Percentiles rank a stretch among this genome's conserved stretches.
Evolutionary conservation across 2,797 vertebrate genomes (phyloP).

Genomic region (Gymnopithys bicolor): DNA sequence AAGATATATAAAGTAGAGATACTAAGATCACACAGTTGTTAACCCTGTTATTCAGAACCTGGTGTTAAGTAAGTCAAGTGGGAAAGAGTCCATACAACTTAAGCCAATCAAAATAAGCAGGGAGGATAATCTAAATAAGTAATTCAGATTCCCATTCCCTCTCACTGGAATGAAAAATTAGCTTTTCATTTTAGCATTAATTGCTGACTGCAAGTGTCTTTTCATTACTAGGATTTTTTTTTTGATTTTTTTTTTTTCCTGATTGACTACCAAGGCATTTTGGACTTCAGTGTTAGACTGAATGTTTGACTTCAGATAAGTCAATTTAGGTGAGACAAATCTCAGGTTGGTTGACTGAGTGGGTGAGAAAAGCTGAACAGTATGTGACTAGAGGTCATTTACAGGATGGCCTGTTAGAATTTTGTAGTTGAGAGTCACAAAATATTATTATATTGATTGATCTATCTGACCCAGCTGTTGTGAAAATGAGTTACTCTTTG

Average conservation of each 20-base stretch:
- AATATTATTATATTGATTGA: constrained; percentile 25
- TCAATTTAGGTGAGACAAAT: constrained; percentile 26
- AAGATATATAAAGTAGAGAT: background rate
- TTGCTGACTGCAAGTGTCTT: background rate
- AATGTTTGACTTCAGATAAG: background rate
- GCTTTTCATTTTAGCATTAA: background rate
- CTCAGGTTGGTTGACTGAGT: background rate
- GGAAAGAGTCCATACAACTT: background rate
- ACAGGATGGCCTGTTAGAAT: background rate
- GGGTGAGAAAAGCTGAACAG: background rate
- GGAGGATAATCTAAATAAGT: background rate
- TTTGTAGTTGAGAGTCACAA: background rate
- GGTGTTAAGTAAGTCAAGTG: background rate
- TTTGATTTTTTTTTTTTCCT: background rate
- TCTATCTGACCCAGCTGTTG: background rate
- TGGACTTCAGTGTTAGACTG: background rate
- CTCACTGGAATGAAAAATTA: background rate
- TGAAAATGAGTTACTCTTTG: constrained; percentile 3
- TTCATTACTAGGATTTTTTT: accelerated
- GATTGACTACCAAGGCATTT: background rate
- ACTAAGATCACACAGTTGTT: background rate
- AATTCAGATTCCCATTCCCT: background rate
- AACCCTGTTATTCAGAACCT: background rate
- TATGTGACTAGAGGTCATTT: constrained; percentile 18
- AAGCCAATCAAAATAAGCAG: background rate